phyloP scores from a whole-genome alignment of 2,113 vertebrate species.

The Datnioides undecimradiatus region DNA sequence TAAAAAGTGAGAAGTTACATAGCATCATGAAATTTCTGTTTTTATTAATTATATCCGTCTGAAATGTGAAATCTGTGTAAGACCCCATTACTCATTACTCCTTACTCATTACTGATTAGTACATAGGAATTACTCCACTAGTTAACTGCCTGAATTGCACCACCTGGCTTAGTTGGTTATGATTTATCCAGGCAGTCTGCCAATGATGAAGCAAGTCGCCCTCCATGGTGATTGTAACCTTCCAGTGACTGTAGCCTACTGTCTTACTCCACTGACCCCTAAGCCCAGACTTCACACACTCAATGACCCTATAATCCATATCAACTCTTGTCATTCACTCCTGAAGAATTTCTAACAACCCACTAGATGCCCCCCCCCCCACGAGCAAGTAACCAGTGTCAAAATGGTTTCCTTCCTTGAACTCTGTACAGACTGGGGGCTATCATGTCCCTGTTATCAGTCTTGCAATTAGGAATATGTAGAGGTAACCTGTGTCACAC shows the following conservation, averaged over 20 bases:
- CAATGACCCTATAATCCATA: conserved; percentile 11
- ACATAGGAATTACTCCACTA: not conserved
- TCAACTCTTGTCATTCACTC: not conserved
- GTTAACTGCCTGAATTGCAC: not conserved
- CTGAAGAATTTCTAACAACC: not conserved
- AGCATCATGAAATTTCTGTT: too few species aligned
- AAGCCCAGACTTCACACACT: not conserved
- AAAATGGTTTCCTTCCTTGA: conserved; percentile 10
- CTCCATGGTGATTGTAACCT: not conserved
- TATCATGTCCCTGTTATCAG: conserved; percentile 11
- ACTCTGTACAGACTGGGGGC: conserved; percentile 18
- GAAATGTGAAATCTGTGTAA: not conserved
- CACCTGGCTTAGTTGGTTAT: not conserved
- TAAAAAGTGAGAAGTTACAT: too few species aligned
- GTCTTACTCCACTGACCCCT: conserved; percentile 54
- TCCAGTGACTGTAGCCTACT: conserved; percentile 11
- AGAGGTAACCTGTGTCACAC: conserved; percentile 31
- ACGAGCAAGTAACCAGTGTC: not conserved
- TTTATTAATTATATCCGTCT: not conserved
- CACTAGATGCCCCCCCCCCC: not conserved
- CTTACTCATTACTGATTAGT: too few species aligned
- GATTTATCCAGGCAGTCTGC: not conserved
- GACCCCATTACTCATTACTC: too few species aligned
- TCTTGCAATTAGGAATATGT: not conserved
- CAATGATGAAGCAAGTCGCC: not conserved